Evolutionary conservation across 2,888 invertebrate genomes (phyloP).

Genomic region (Hyles lineata): DNA sequence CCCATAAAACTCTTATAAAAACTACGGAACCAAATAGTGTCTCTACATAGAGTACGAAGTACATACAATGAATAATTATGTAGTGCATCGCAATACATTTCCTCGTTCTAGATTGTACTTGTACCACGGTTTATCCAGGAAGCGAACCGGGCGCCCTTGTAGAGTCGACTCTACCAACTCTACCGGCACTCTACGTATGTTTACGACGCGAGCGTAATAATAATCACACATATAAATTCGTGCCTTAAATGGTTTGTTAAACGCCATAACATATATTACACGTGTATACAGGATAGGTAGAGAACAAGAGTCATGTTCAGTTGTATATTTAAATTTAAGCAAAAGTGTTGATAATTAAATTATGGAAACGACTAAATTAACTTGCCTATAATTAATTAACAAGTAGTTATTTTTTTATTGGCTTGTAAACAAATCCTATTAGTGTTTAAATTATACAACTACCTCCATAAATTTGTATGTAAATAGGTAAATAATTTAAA

Average conservation of each 20-base stretch:
- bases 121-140: conserved; percentile 56
- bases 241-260: conserved; percentile 28
- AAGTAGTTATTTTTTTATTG: no score
- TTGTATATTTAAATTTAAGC: no score
- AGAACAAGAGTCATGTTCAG: background rate
- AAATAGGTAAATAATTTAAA: no score
- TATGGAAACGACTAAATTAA: no score
- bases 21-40: background rate
- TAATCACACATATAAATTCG: conserved; percentile 27
- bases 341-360: no score
- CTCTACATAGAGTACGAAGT: background rate
- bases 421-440: no score
- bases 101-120: conserved; percentile 29
- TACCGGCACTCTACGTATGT: conserved; percentile 31
- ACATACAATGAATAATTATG: conserved; percentile 20
- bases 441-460: no score
- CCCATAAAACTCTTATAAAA: background rate
- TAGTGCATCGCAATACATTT: conserved; percentile 28
- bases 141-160: conserved; percentile 77
- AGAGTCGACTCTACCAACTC: conserved; percentile 42
- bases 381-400: no score
- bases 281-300: conserved; percentile 16
- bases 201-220: conserved; percentile 51
- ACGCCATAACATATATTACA: conserved; percentile 25
- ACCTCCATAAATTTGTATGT: no score